A percentile compares a stretch with the other conserved stretches of the same genome.
These are phyloP conservation scores for Montifringilla adamsi DNA, from an alignment of 2,113 vertebrate genomes.

Conservation along the genomic window DNA sequence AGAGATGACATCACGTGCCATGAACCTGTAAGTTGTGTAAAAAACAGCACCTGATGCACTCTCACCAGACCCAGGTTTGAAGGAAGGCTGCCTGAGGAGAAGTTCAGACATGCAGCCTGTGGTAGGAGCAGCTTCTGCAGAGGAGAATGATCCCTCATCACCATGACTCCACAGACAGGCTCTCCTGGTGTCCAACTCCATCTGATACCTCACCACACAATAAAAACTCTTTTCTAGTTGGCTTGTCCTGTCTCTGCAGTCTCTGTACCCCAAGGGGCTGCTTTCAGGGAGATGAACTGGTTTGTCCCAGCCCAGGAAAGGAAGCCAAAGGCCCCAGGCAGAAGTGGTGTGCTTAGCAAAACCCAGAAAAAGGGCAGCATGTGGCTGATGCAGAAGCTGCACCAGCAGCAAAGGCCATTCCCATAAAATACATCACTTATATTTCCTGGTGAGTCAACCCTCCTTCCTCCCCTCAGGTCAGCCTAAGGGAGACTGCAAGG, in stretches of 20 bases:
- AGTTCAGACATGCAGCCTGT: background rate
- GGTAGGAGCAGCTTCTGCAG: background rate
- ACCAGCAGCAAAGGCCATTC: background rate
- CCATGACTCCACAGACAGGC: background rate
- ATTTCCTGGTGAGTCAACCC: background rate
- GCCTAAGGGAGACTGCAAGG: background rate
- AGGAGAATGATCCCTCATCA: background rate
- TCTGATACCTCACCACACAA: background rate
- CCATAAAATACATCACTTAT: background rate
- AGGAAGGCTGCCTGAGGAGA: background rate
- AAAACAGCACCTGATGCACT: background rate
- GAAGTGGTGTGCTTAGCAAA: background rate
- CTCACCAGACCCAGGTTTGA: background rate
- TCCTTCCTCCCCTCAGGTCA: background rate
- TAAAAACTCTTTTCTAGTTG: background rate
- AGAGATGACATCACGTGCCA: background rate
- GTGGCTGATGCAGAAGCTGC: background rate
- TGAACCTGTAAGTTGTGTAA: background rate
- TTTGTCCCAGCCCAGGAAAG: background rate
- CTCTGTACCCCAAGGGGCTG: accelerated
- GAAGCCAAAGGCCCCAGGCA: background rate
- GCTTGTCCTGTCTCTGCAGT: background rate
- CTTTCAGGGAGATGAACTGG: background rate
- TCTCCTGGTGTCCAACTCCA: background rate
- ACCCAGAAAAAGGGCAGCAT: background rate